Evolutionary conservation across 2,888 invertebrate species (phyloP).

Genomic region (Crematogaster levior): DNA sequence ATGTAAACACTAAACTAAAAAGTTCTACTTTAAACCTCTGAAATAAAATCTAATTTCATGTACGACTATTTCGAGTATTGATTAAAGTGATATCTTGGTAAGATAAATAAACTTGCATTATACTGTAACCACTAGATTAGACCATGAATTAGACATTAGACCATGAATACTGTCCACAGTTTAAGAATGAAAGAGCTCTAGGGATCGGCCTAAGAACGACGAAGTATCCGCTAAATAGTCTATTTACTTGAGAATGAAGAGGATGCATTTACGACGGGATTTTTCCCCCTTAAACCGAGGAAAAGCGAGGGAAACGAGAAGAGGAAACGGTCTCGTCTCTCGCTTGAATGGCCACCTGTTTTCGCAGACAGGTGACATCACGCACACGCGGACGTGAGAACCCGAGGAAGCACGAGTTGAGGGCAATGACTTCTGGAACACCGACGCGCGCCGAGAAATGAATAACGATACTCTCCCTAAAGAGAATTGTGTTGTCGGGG

Average conservation of each 20-base stretch:
- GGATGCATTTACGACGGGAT: neutral
- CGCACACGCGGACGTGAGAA: slow-evolving; percentile 73
- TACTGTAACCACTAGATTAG: neutral
- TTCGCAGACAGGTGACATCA: slow-evolving; percentile 77
- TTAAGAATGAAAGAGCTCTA: neutral
- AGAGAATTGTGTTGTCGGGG: neutral
- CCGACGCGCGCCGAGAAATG: slow-evolving; percentile 58
- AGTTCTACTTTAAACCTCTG: neutral
- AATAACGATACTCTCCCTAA: slow-evolving; percentile 51
- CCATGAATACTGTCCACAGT: slow-evolving; percentile 1
- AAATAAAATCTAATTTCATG: neutral
- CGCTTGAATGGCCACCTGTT: slow-evolving; percentile 81
- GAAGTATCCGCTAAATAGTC: slow-evolving; percentile 37
- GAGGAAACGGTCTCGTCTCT: slow-evolving; percentile 65
- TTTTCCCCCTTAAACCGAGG: slow-evolving; percentile 44
- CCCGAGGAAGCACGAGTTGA: slow-evolving; percentile 63
- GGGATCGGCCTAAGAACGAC: slow-evolving; percentile 7
- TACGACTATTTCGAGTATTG: neutral
- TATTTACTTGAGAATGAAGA: slow-evolving; percentile 59
- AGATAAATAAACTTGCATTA: neutral
- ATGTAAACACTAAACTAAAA: neutral
- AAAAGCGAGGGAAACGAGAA: slow-evolving; percentile 35
- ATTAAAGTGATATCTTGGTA: neutral
- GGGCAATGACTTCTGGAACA: slow-evolving; percentile 74
- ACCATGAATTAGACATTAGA: too few relatives aligned